phyloP scores from a whole-genome alignment of 2,888 invertebrate genomes.

The Drosophila hamatofila region DNA sequence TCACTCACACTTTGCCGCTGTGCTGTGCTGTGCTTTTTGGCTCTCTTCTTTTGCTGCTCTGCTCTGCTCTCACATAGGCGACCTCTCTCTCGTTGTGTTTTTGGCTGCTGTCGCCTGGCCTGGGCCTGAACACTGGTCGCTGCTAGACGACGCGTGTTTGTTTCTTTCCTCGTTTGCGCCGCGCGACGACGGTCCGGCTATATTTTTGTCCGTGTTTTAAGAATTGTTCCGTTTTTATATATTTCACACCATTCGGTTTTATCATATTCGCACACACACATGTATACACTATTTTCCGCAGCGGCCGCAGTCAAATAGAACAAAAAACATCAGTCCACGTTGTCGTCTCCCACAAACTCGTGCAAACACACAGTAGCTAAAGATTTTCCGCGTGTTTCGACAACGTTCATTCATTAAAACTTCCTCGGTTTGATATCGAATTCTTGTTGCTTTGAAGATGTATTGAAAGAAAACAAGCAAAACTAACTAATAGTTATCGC shows the following conservation, averaged over 20 bases:
- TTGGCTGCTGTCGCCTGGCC: constrained; percentile 29
- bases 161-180: constrained; percentile 78
- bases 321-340: constrained; percentile 35
- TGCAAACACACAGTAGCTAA: constrained; percentile 12
- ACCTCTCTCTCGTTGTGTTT: constrained; percentile 48
- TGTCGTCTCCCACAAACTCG: constrained; percentile 28
- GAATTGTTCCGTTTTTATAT: constrained; percentile 67
- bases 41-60: constrained; percentile 26
- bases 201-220: constrained; percentile 71
- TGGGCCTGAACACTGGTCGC: constrained; percentile 32
- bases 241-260: constrained; percentile 63
- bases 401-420: constrained; percentile 42
- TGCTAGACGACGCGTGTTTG: constrained; percentile 65
- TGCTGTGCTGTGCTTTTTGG: constrained; percentile 20
- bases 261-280: constrained; percentile 36
- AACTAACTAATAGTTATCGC: constrained; percentile 17
- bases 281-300: constrained; percentile 47
- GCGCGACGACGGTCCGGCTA: constrained; percentile 75
- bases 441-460: constrained; percentile 35
- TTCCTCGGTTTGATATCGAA: constrained; percentile 12
- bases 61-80: background rate
- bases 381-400: constrained; percentile 55
- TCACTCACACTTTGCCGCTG: constrained; percentile 6
- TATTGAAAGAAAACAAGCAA: constrained; percentile 14
- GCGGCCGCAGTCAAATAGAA: constrained; percentile 31